Conservation (phyloP, 2,113 vertebrate genomes). For the Melanocharis versteri region DNA sequence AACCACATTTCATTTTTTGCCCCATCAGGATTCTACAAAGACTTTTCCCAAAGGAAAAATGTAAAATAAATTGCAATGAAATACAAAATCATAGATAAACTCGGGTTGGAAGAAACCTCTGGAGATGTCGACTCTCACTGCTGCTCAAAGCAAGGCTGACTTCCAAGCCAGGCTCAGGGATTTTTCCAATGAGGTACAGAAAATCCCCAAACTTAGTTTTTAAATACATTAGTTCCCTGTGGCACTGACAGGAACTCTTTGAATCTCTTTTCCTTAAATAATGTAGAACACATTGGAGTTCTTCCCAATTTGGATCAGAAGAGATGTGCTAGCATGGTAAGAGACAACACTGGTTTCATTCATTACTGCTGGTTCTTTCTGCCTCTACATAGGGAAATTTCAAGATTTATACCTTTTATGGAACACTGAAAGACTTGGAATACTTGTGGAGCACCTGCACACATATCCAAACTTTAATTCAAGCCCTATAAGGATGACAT, state of each 20-base stretch:
- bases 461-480: not conserved
- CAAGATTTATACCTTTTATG: not conserved
- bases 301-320: not conserved
- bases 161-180: not conserved
- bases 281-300: not conserved
- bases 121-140: not conserved
- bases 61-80: not conserved
- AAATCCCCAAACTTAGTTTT: not conserved
- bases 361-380: not conserved
- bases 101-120: not conserved
- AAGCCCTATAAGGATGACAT: not conserved
- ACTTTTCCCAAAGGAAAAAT: not conserved
- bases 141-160: not conserved
- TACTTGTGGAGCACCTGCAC: not conserved
- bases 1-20: not conserved
- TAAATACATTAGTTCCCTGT: not conserved
- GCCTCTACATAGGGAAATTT: not conserved
- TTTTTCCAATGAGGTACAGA: not conserved
- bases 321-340: not conserved
- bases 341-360: not conserved
- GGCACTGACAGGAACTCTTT: not conserved
- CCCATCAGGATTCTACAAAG: not conserved
- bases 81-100: not conserved
- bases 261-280: not conserved
- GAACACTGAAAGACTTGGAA: not conserved